Evolutionary conservation across 2,888 invertebrate species (phyloP), one percentile per base, ranked within the genome.

Genomic region (Strigamia transsilvanica): DNA sequence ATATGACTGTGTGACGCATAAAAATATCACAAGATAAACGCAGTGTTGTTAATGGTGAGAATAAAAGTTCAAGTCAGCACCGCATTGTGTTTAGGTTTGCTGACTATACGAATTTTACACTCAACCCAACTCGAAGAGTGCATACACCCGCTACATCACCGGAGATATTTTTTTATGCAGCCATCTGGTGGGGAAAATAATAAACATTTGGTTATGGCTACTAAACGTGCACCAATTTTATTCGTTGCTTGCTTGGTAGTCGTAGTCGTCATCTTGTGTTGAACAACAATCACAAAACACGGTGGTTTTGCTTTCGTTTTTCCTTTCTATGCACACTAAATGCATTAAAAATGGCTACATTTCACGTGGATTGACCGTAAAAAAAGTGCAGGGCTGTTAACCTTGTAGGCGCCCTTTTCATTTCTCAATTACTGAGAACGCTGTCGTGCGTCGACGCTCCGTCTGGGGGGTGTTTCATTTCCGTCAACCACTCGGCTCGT

Each of bases 331-430:
- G 12, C 46, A 15, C 46, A 13, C 15, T 46, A 10, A 61, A 23
- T 61, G 61, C 61, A 21, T 23, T n/a, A 51, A 51, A 66, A 15
- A 66, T 27, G 66, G 10, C 23, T 9, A 66, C 66, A 27, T 66
- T 66, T 61, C 61, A 2, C 61, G 66, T 66, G 27, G 66, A 66
- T 66, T 66, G 66, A 66, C 66, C 66, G 32, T 66, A 66, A 66
- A 66, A 66, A 32, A 15, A 18, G 15, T 27, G 66, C 61, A 23
- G 27, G 27, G 66, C 15, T 66, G 66, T 66, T 66, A 66, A 66
- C 66, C 66, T 66, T 2, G 27, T 32, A 32, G 23, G 27, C 66
- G 27, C 66, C 66, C 66, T 66, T 66, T 66, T 66, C 66, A 66
- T 66, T 66, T 66, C 66, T 66, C 66, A 66, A 66, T 66, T 66